Evolutionary conservation across 2,888 invertebrate species (phyloP), one percentile per base, ranked within the genome.

Genomic region (Limenitis camilla): DNA sequence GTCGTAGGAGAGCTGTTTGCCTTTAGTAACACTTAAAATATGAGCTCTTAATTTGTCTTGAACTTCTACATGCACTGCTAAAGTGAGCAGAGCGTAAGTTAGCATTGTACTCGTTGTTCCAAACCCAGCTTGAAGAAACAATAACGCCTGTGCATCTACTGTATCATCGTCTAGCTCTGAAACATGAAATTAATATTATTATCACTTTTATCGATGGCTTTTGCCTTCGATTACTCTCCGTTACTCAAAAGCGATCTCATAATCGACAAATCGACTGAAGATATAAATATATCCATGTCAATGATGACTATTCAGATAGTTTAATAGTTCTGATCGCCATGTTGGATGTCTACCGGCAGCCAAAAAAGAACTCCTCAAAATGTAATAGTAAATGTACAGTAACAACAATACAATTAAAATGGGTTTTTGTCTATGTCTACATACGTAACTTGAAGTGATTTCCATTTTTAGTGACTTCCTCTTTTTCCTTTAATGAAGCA

Each of bases 401-500:
- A 3, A 19, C 3, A 3, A 19, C 3, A 19, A 19, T 19, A 19
- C 19, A 19, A 19, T 19, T 2, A 19, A 19, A 19, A 19, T 19
- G 19, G n/a, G n/a, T n/a, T 19, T 19, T 19, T 19, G 19, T 19
- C 19, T 3, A 3, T 19, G 19, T 19, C 19, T 19, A 38, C 45
- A 9, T 36, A 45, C 45, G 6, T 29, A 38, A 36, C 36, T 36
- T 42, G 8, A 31, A 29, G 29, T 10, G 8, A 29, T 35, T 10
- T 11, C 29, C 45, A 30, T 7, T 29, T 45, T 45, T 30, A 10
- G 36, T 8, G 30, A 59, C 42, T 11, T 75, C 74, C 6, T 55
- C 58, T 49, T 66, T 69, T 64, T 85, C 86, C 61, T 76, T 79
- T 11, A 78, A 73, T 2, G 83, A 76, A 9, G 85, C 81, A 58